Conservation (phyloP, 2,888 invertebrate species). For the Thecocarcelia acutangulata region DNA sequence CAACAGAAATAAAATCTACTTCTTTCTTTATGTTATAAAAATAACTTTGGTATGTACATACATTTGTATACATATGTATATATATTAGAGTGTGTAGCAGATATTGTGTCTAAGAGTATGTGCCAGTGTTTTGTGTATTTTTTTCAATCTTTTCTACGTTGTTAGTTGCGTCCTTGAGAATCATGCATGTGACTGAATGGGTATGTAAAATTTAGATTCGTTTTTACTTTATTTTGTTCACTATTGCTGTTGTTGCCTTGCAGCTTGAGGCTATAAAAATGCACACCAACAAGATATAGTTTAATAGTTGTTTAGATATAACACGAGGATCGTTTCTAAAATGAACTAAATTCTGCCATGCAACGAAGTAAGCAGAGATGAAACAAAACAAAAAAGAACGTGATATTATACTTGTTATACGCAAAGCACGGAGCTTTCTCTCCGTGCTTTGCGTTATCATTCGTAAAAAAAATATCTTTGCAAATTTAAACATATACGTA, state of each 20-base stretch:
- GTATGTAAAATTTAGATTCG: slow-evolving; percentile 43
- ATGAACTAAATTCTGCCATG: not conserved
- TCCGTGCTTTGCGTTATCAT: too few species aligned
- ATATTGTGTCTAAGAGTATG: not conserved
- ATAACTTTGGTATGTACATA: slow-evolving; percentile 41
- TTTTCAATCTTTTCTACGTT: slow-evolving; percentile 40
- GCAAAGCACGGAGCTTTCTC: too few species aligned
- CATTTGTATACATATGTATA: slow-evolving; percentile 5
- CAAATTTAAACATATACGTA: too few species aligned
- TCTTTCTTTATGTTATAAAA: slow-evolving; percentile 55
- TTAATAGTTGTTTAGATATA: slow-evolving; percentile 5
- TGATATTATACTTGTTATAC: too few species aligned
- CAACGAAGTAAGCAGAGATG: too few species aligned
- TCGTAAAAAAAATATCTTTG: too few species aligned
- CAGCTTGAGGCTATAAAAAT: slow-evolving; percentile 38
- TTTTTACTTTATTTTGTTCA: slow-evolving; percentile 31
- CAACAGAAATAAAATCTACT: slow-evolving; percentile 36
- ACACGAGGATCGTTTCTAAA: slow-evolving; percentile 7
- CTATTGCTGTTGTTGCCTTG: slow-evolving; percentile 42
- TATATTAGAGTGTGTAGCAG: slow-evolving; percentile 3
- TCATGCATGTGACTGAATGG: slow-evolving; percentile 32
- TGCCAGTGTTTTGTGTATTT: not conserved
- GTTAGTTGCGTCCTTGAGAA: slow-evolving; percentile 67
- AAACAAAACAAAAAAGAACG: too few species aligned
- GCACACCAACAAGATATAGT: slow-evolving; percentile 16